phyloP scores from a whole-genome alignment of 2,113 vertebrate species.

The Scomber japonicus region DNA sequence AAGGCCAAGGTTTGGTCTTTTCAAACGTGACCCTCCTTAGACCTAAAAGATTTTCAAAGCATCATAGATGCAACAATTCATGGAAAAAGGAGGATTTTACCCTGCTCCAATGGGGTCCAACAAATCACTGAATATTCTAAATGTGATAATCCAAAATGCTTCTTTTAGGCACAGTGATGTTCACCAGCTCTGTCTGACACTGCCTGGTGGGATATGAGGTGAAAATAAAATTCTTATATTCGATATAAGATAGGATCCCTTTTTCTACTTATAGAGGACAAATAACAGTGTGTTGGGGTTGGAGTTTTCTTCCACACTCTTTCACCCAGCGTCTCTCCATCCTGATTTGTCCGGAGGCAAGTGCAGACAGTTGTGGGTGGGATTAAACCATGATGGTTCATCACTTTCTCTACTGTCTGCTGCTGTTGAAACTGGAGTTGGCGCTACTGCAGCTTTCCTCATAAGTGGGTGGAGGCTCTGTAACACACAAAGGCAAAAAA shows the following conservation, averaged over 20 bases:
- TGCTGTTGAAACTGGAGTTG: conserved; percentile 85
- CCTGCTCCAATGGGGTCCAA: background rate
- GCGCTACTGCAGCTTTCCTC: conserved; percentile 95
- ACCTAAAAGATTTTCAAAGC: conserved; percentile 77
- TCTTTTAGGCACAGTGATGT: conserved; percentile 67
- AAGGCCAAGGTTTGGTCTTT: conserved; percentile 61
- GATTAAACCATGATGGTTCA: conserved; percentile 10
- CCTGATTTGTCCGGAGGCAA: conserved; percentile 42
- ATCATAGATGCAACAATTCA: conserved; percentile 83
- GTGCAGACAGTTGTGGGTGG: conserved; percentile 38
- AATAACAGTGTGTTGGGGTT: conserved; percentile 36
- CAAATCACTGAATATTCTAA: conserved; percentile 27
- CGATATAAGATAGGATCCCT: conserved; percentile 60
- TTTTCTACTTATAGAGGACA: conserved; percentile 43
- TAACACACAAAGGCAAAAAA: conserved; percentile 21
- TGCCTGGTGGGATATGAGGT: conserved; percentile 30
- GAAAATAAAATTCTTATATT: conserved; percentile 47
- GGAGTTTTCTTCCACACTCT: conserved; percentile 15
- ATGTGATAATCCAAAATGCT: conserved; percentile 40
- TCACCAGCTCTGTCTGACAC: conserved; percentile 45
- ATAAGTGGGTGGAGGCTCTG: conserved; percentile 96
- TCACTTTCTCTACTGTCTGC: conserved; percentile 66
- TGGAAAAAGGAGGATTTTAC: conserved; percentile 20
- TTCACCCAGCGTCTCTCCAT: conserved; percentile 31
- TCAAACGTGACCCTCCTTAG: conserved; percentile 23